phyloP scores from a whole-genome alignment of 2,797 vertebrate species.

The Muscicapa striata region DNA sequence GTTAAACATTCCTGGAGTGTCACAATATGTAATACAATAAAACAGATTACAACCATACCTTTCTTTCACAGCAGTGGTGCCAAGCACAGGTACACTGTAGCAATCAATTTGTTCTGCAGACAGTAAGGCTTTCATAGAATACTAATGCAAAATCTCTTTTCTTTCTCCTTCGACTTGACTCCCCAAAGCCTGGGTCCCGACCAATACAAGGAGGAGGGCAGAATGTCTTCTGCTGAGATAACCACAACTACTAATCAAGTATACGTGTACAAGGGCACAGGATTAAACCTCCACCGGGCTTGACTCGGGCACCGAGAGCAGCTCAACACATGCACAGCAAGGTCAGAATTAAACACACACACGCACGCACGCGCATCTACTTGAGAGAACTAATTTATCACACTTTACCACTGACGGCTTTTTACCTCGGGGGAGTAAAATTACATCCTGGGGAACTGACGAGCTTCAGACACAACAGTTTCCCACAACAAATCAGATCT shows the following conservation, averaged over 20 bases:
- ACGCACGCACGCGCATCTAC: conserved; percentile 67
- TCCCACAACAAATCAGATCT: conserved; percentile 56
- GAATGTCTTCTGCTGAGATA: conserved; percentile 91
- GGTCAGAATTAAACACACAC: conserved; percentile 80
- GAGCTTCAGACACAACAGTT: conserved; percentile 70
- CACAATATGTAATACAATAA: conserved; percentile 82
- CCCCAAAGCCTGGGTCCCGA: conserved; percentile 85
- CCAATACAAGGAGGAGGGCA: conserved; percentile 87
- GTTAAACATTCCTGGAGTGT: conserved; percentile 79
- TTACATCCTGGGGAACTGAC: conserved; percentile 74
- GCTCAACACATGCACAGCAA: conserved; percentile 81
- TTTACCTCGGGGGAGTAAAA: conserved; percentile 79
- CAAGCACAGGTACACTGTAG: conserved; percentile 95
- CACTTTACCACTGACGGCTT: conserved; percentile 78
- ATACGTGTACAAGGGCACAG: conserved; percentile 88
- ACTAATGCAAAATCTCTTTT: conserved; percentile 88
- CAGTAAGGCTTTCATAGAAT: conserved; percentile 89
- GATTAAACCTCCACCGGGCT: conserved; percentile 91
- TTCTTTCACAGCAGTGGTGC: conserved; percentile 91
- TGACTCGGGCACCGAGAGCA: conserved; percentile 82
- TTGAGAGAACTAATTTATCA: conserved; percentile 82
- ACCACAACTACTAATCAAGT: conserved; percentile 95
- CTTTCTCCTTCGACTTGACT: conserved; percentile 85
- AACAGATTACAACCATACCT: conserved; percentile 87
- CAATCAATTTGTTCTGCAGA: conserved; percentile 98